Base-by-base conservation (phyloP, 2,888 invertebrate species). In the Eilema depressum region DNA sequence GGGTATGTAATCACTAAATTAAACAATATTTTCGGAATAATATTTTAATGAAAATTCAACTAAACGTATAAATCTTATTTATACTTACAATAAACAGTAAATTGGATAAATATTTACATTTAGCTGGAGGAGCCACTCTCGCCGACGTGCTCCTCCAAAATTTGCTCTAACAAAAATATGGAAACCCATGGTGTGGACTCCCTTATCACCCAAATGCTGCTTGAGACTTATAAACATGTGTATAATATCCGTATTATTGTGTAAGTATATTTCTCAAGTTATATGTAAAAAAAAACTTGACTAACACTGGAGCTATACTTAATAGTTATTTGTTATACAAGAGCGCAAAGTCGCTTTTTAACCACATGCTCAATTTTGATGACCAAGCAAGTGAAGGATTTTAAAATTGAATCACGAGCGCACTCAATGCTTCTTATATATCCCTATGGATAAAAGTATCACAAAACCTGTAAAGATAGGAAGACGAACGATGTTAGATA, bases 51-150 rank as follows among this genome's bases (percentile, higher is more conserved):
- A 93, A 94, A 95, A 95, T 93, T 95, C 92, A 95, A 95, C 95
- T 95, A 94, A 94, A 95, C 91, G 95, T 95, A 95, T 95, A 95
- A 95, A 95, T 94, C 94, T 95, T 95, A 95, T 95, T 95, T 95
- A 95, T 95, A 95, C 95, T 94, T 94, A 94, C 90, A 92, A 90
- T 93, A 91, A 94, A 94, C 93, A 93, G 91, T 93, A 91, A 82
- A 91, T 88, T 91, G 90, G 86, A 87, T 92, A 90, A 88, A 91
- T 94, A 93, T 94, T 90, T 94, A 95, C 93, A 94, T 88, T 85
- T 85, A 91, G 80, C 89, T 88, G 87, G 86, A 86, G 81, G 85
- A 78, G 73, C 69, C 75, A 81, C 85, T 75, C 81, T 82, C 82
- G 81, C 73, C 59, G 78, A 70, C 80, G 73, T 75, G 73, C 75